Conservation (phyloP, 2,888 invertebrate species). For the Apeira syringaria region DNA sequence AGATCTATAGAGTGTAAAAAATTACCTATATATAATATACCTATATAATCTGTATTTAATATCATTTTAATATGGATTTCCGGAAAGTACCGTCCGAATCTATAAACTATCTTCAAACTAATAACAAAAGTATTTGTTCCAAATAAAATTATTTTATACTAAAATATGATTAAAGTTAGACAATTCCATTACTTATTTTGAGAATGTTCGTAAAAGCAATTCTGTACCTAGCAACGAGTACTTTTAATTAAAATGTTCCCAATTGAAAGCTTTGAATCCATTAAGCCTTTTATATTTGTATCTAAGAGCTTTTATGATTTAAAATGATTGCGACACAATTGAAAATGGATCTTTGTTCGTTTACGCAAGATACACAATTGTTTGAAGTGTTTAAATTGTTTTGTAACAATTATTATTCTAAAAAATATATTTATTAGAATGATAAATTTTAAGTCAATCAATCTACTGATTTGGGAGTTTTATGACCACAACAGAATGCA, state of each 20-base stretch:
- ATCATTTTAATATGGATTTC: no score
- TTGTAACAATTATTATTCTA: neutral
- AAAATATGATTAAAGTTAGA: neutral
- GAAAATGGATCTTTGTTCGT: conserved; percentile 2
- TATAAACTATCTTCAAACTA: no score
- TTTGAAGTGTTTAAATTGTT: neutral
- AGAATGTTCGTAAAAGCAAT: conserved; percentile 9
- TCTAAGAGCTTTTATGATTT: conserved; percentile 13
- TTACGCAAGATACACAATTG: neutral
- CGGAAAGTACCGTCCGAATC: no score
- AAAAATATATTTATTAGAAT: no score
- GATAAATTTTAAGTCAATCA: no score
- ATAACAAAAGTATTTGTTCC: no score
- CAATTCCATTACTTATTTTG: neutral
- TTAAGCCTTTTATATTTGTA: conserved; percentile 36
- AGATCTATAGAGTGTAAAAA: no score
- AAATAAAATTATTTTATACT: no score
- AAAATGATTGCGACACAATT: neutral
- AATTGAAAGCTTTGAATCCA: conserved; percentile 36
- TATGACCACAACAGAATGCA: no score
- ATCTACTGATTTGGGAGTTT: no score
- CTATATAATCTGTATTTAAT: no score
- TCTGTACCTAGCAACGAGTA: conserved; percentile 24
- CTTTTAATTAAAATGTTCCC: conserved; percentile 42
- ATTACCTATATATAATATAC: no score